Evolutionary conservation across 2,888 invertebrate species (phyloP), one percentile per base, ranked within the genome.

Genomic region (Nymphalis urticae): DNA sequence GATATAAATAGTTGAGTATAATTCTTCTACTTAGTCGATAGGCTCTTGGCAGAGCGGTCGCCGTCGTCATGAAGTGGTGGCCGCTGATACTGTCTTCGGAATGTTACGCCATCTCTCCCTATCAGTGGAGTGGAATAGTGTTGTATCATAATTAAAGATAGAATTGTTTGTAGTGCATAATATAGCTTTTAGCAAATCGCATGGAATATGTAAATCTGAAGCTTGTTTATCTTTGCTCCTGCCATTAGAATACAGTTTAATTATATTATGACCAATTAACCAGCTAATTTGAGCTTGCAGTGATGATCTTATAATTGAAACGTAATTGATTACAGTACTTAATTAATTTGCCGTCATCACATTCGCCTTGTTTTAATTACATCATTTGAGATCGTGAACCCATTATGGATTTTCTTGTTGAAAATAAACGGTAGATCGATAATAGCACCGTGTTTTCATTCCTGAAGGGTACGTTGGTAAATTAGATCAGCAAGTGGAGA

Each of bases 401-500:
- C 48, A 62, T 62, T 64, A 61, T 63, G 36, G 42, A 17, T 60
- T 65, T 68, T 62, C 61, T 53, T 19, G 21, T 54, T 48, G 53
- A 53, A 9, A 58, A 67, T 47, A 50, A 65, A 58, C 24, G 21
- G 16, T 56, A 58, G 51, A 68, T 60, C 48, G 21, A 66, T 47
- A 67, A 47, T 8, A n/a, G 5, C 32, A 36, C 17, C 27, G 36
- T 53, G 48, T 69, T 62, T 69, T 62, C 9, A 47, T 59, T 56
- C 42, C 56, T 62, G 50, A 61, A 32, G n/a, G 42, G 48, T 64
- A 64, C 60, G 60, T 66, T 27, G 42, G 10, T 65, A 70, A 68
- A 68, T 60, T 68, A 68, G 63, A 66, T 68, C 48, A 70, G 51
- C 50, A 58, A 50, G 10, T 79, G 77, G 76, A 75, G 66, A 74